Conservation (phyloP, 2,797 vertebrate species). For the Sarcophilus harrisii region DNA sequence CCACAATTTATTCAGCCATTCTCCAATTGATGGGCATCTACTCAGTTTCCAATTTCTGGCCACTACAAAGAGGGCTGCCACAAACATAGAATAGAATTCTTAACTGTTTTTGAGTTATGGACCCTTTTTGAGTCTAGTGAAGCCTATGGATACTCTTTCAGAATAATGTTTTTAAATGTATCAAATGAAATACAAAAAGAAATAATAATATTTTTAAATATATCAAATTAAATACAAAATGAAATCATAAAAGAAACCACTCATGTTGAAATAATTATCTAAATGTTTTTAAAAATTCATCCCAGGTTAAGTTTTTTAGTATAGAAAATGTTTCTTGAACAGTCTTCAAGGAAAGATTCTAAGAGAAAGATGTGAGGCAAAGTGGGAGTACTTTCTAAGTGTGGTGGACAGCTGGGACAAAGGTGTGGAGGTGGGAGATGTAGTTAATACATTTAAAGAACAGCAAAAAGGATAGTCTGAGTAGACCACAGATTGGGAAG, state of each 20-base stretch:
- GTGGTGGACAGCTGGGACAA: not conserved
- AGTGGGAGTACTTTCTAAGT: not conserved
- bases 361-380: not conserved
- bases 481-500: not conserved
- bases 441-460: not conserved
- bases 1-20: no score
- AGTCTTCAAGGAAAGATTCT: not conserved
- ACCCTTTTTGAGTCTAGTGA: not conserved
- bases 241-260: not conserved
- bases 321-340: not conserved
- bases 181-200: not conserved
- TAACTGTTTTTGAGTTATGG: not conserved
- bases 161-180: not conserved
- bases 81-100: not conserved
- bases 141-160: not conserved
- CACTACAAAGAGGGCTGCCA: no score
- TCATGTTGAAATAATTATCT: not conserved
- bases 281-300: not conserved
- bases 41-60: no score
- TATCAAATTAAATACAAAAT: no score
- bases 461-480: not conserved
- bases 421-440: not conserved
- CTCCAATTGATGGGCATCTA: no score
- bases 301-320: not conserved
- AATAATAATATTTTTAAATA: no score